Evolutionary conservation across 1,140 invertebrate species (phyloP), one percentile per base, ranked within the genome.

Genomic region (Drosophila tani): DNA sequence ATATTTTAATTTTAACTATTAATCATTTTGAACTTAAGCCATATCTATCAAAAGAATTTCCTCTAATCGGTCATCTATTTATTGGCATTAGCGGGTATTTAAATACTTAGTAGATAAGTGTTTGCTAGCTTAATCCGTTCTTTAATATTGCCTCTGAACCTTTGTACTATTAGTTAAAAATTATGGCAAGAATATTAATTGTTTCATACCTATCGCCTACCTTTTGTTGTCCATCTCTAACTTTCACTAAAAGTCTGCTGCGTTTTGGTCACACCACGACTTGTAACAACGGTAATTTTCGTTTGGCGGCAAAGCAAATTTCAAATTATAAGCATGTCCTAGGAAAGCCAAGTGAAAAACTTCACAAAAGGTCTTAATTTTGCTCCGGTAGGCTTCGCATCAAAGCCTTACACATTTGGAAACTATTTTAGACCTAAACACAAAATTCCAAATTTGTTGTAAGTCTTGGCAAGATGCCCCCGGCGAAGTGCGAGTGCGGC

Each of bases 401-500:
- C 40, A 24, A 14, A 45, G 27, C 56, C 24, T 35, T 14, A 65
- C 21, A 29, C 21, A 21, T 41, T 32, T 66, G 17, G 5, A 40
- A n/a, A 19, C 19, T 11, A 40, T 9, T 19, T 1, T 24, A 41
- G 15, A 19, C 27, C 6, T 7, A 19, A 12, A 17, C 1, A 14
- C 9, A 32, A 66, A 80, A 49, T 59, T 75, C 12, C 0, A 59
- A 66, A 63, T 47, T 56, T 24, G 19, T 6, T n/a, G 14, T 8
- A 50, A 41, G n/a, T 40, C 50, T 46, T 12, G n/a, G 5, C 27
- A 65, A 32, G 17, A 76, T 82, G 67, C 14, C 58, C 29, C 24
- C 14, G 3, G 5, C 7, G 1, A 65, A 45, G 19, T 75, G 69
- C 50, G 12, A n/a, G 24, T 75, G 65, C 38, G 32, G 41, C 8